Percentiles rank a stretch among this genome's conserved stretches.
Conservation (phyloP, 2,888 invertebrate species). For the Caenorhabditis panamensis region DNA sequence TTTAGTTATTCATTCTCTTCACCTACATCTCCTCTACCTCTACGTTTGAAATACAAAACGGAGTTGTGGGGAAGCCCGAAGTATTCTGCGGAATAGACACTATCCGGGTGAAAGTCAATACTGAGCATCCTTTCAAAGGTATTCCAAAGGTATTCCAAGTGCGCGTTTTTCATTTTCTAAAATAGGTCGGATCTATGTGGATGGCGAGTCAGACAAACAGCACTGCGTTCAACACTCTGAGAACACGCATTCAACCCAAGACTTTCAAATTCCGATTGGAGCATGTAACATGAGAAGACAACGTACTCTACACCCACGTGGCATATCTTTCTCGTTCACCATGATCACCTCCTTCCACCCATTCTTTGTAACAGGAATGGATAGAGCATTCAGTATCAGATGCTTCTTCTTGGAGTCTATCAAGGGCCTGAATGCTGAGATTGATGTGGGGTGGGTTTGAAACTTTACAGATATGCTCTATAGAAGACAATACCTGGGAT, state of each 20-base stretch:
- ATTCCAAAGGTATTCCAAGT: not conserved
- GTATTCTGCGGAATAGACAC: conserved; percentile 76
- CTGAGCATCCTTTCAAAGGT: conserved; percentile 71
- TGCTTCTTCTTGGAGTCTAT: conserved; percentile 81
- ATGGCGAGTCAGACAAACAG: conserved; percentile 79
- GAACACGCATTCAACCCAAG: conserved; percentile 38
- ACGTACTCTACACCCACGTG: conserved; percentile 78
- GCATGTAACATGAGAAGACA: conserved; percentile 81
- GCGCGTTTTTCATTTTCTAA: not conserved
- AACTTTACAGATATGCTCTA: not conserved
- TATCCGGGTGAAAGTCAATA: conserved; percentile 72
- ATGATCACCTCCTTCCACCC: conserved; percentile 81
- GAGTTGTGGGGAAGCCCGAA: conserved; percentile 74
- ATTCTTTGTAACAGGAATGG: conserved; percentile 80
- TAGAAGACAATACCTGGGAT: not conserved
- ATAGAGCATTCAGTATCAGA: conserved; percentile 79
- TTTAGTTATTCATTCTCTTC: not conserved
- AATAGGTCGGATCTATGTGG: conserved; percentile 77
- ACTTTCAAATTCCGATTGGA: conserved; percentile 79
- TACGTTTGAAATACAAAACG: conserved; percentile 64
- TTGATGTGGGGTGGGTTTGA: conserved; percentile 78
- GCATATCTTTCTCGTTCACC: conserved; percentile 80
- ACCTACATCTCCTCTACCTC: not conserved
- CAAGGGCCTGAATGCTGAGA: conserved; percentile 76
- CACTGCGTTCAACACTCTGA: conserved; percentile 71